These are phyloP conservation scores for Oceanodroma tethys DNA, from an alignment of 2,113 vertebrate species.

Conservation along the genomic window DNA sequence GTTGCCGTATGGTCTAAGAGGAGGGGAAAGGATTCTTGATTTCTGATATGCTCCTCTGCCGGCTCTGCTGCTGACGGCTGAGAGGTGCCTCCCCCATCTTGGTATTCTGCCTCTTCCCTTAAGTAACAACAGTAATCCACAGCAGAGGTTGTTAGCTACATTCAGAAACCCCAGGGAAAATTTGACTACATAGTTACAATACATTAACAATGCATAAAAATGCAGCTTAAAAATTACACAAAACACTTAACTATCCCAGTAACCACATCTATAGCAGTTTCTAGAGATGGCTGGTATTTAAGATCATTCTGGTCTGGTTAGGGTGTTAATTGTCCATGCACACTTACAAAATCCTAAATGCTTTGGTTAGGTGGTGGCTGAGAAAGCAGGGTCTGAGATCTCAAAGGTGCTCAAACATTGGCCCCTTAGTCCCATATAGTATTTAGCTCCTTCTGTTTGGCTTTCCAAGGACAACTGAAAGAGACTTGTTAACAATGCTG, in stretches of 20 bases:
- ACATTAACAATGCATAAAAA: background rate
- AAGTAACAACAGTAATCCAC: background rate
- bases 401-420: background rate
- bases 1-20: background rate
- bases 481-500: background rate
- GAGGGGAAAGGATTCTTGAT: background rate
- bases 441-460: background rate
- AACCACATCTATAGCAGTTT: background rate
- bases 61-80: background rate
- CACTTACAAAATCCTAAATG: background rate
- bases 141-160: background rate
- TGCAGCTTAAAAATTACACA: background rate
- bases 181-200: background rate
- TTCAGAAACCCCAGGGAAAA: background rate
- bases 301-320: background rate
- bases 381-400: background rate
- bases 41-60: background rate
- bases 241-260: background rate
- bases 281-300: background rate
- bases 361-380: background rate
- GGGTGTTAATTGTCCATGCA: background rate
- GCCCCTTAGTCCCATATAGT: background rate
- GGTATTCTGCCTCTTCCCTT: background rate
- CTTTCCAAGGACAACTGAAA: background rate
- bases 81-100: background rate